Evolutionary conservation across 2,113 vertebrate species (phyloP), one percentile per base, ranked within the genome.

Genomic region (Nesogale talazaci): DNA sequence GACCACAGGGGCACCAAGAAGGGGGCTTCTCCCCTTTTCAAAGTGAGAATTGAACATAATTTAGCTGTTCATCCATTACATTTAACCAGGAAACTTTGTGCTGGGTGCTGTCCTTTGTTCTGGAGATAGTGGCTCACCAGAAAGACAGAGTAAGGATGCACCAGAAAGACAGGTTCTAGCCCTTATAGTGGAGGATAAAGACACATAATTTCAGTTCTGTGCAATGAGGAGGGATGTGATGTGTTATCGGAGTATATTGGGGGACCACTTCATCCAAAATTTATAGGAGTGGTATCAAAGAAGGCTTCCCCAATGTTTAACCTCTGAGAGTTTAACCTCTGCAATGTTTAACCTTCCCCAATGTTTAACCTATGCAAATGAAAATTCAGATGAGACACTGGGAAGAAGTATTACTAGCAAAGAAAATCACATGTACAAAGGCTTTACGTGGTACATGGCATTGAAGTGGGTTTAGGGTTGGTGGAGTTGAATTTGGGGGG

Each of bases 21-120:
- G 75, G 94, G 31, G 23, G 14, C n/a, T n/a, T 52, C 46, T 52
- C 46, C 46, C 46, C 22, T 19, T 61, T 25, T 20, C 59, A 63
- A 75, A 25, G 25, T 87, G 57, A n/a, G 69, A 31, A 57, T 34
- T 46, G 75, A 59, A 36, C 36, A 14, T 40, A 76, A 29, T 63
- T 23, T 78, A 77, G 42, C 80, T 92, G 27, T 61, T 82, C 4
- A 31, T 81, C 84, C 9, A 31, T 40, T 1, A 1, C 0, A 0
- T 84, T 69, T 57, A 31, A 78, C 17, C 56, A 42, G 1, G 34
- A 59, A 34, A 11, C 1, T 4, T 0, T 23, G 25, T 38, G 10
- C 31, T 6, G 27, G 76, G 1, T 5, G 80, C 75, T 95, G 59
- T 90, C 89, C 82, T 36, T 91, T 79, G 85, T 94, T 11, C 93